Conservation (phyloP, 2,888 invertebrate genomes). For the Thyatira batis region DNA sequence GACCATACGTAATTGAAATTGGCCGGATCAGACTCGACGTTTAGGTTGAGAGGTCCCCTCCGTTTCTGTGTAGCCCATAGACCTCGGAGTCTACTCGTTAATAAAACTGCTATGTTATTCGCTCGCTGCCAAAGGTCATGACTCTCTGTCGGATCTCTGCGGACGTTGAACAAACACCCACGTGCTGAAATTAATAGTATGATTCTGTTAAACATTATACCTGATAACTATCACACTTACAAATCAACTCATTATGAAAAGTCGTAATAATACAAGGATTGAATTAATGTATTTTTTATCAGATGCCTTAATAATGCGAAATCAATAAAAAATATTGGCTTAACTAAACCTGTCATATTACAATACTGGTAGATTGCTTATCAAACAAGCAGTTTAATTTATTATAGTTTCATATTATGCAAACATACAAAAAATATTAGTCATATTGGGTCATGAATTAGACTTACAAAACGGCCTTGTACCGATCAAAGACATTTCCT, state of each 20-base stretch:
- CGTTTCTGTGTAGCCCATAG: slow-evolving; percentile 76
- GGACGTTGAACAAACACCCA: slow-evolving; percentile 89
- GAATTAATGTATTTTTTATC: too few species aligned
- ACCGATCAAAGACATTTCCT: slow-evolving; percentile 1
- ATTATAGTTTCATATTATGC: not conserved
- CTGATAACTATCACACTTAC: too few species aligned
- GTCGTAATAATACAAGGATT: not conserved
- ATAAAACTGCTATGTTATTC: slow-evolving; percentile 69
- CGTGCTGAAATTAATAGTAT: slow-evolving; percentile 66
- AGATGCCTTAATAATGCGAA: not conserved
- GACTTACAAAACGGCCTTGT: not conserved
- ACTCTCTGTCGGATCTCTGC: slow-evolving; percentile 90
- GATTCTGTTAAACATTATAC: too few species aligned
- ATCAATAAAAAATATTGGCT: not conserved
- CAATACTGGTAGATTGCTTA: not conserved
- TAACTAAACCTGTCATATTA: not conserved
- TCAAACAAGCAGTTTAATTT: not conserved
- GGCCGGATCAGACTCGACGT: slow-evolving; percentile 85
- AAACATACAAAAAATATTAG: slow-evolving; percentile 1
- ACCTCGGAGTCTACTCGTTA: slow-evolving; percentile 66
- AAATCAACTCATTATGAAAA: too few species aligned
- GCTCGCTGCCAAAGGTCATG: slow-evolving; percentile 84
- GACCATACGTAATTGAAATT: slow-evolving; percentile 88
- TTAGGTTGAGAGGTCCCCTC: slow-evolving; percentile 68
- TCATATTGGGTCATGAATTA: not conserved